These are phyloP conservation scores for Watsonalla cultraria DNA, from an alignment of 2,888 invertebrate species.

Conservation along the genomic window DNA sequence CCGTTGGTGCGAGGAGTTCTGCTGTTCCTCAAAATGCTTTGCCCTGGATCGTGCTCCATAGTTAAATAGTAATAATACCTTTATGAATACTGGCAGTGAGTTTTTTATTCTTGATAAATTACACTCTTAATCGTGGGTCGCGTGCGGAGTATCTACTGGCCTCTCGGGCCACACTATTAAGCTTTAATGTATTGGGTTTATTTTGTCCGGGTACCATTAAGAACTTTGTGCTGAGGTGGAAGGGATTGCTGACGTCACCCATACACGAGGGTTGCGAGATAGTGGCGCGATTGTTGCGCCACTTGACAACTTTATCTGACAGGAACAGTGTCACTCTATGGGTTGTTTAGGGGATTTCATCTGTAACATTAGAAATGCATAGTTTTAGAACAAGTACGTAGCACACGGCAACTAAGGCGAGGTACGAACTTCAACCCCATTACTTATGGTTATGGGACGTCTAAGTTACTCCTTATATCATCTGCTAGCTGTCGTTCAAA, in stretches of 20 bases:
- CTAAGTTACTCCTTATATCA: too few relatives aligned
- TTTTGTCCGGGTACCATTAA: slow-evolving; percentile 79
- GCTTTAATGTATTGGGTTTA: slow-evolving; percentile 70
- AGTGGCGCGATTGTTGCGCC: slow-evolving; percentile 52
- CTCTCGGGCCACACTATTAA: slow-evolving; percentile 71
- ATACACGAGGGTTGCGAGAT: slow-evolving; percentile 49
- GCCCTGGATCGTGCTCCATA: slow-evolving; percentile 56
- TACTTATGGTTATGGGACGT: too few relatives aligned
- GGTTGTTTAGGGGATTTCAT: slow-evolving; percentile 11
- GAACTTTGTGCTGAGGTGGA: slow-evolving; percentile 47
- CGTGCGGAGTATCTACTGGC: slow-evolving; percentile 73
- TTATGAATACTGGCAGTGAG: slow-evolving; percentile 58
- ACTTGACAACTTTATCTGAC: slow-evolving; percentile 27
- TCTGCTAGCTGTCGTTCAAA: too few relatives aligned
- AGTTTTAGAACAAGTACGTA: not conserved
- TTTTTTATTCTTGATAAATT: slow-evolving; percentile 36
- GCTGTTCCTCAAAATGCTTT: slow-evolving; percentile 46
- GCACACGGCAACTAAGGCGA: too few relatives aligned
- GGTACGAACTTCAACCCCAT: too few relatives aligned
- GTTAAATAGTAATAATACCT: slow-evolving; percentile 37
- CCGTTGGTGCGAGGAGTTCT: slow-evolving; percentile 48
- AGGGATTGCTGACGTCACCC: slow-evolving; percentile 45
- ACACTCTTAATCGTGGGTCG: slow-evolving; percentile 80
- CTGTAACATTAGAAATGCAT: slow-evolving; percentile 16
- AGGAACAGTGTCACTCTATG: slow-evolving; percentile 6